Percentiles rank a stretch among this genome's conserved stretches.
Conservation (phyloP, 2,888 invertebrate genomes). For the Drosophila rubida region DNA sequence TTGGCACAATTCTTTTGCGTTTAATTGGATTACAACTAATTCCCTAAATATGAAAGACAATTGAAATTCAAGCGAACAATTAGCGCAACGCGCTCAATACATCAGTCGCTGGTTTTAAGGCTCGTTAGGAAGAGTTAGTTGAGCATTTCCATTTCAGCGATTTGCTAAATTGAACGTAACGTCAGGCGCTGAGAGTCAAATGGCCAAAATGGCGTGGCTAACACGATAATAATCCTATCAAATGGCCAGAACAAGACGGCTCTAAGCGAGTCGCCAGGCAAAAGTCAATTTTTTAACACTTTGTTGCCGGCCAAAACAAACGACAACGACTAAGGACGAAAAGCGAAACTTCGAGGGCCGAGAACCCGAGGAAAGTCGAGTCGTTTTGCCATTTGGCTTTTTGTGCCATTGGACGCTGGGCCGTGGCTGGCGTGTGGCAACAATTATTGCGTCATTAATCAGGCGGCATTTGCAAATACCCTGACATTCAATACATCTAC, state of each 20-base stretch:
- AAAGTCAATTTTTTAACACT: slow-evolving; percentile 75
- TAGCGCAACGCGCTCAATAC: slow-evolving; percentile 53
- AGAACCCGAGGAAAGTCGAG: no score
- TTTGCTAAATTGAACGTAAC: slow-evolving; percentile 75
- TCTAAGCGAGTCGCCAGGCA: slow-evolving; percentile 12
- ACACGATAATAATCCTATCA: slow-evolving; percentile 78
- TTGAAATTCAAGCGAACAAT: slow-evolving; percentile 48
- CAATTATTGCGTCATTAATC: slow-evolving; percentile 83
- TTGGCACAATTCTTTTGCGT: neutral
- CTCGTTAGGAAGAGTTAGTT: slow-evolving; percentile 49
- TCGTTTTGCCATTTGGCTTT: neutral
- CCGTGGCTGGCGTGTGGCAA: slow-evolving; percentile 53
- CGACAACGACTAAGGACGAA: slow-evolving; percentile 11
- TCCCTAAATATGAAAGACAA: slow-evolving; percentile 25
- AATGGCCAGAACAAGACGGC: slow-evolving; percentile 56
- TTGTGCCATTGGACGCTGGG: neutral
- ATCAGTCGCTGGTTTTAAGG: slow-evolving; percentile 53
- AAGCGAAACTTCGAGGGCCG: slow-evolving; percentile 55
- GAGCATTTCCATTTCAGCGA: slow-evolving; percentile 66
- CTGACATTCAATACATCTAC: slow-evolving; percentile 71
- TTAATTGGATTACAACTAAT: neutral
- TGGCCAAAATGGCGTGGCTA: slow-evolving; percentile 58
- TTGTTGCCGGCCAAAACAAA: slow-evolving; percentile 42
- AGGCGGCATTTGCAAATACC: slow-evolving; percentile 76
- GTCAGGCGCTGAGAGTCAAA: slow-evolving; percentile 58